Evolutionary conservation across 1,140 invertebrate genomes (phyloP).

Genomic region (Lucilia cuprina): DNA sequence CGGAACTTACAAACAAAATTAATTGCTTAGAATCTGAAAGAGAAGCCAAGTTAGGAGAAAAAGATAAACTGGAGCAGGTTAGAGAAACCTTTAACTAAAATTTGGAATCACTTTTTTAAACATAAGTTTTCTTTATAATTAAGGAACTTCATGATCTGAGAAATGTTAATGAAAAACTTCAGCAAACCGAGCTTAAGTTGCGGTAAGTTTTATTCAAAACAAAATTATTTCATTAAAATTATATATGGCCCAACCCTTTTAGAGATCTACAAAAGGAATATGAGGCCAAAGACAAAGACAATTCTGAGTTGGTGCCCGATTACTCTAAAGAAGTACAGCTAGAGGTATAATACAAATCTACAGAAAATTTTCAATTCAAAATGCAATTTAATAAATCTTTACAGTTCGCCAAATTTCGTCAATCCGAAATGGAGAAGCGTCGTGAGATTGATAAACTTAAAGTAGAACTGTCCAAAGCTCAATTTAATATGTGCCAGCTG

Average conservation of each 20-base stretch:
- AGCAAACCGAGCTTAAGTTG: not conserved
- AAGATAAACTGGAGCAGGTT: slow-evolving; percentile 17
- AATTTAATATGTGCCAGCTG: slow-evolving; percentile 39
- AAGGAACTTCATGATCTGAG: slow-evolving; percentile 6
- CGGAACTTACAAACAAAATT: slow-evolving; percentile 20
- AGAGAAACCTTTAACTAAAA: not conserved
- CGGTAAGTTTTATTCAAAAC: slow-evolving; percentile 6
- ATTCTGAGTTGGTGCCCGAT: not conserved
- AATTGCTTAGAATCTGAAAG: slow-evolving; percentile 22
- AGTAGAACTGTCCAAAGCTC: slow-evolving; percentile 30
- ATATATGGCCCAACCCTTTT: not conserved
- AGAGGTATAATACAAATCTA: not conserved
- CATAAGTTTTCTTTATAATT: not conserved
- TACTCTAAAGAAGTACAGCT: not conserved
- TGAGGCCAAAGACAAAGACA: not conserved
- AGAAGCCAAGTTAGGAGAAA: not conserved
- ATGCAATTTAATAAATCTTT: too few species aligned
- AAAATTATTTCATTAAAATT: too few species aligned
- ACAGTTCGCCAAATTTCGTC: slow-evolving; percentile 37
- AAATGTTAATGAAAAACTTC: not conserved
- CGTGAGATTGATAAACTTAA: slow-evolving; percentile 40
- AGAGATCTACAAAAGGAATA: not conserved
- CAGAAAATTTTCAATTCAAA: not conserved
- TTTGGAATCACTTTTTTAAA: not conserved
- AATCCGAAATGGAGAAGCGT: slow-evolving; percentile 34